Base-by-base conservation (phyloP, 1,140 invertebrate species). In the Drosophila subpulchrella region DNA sequence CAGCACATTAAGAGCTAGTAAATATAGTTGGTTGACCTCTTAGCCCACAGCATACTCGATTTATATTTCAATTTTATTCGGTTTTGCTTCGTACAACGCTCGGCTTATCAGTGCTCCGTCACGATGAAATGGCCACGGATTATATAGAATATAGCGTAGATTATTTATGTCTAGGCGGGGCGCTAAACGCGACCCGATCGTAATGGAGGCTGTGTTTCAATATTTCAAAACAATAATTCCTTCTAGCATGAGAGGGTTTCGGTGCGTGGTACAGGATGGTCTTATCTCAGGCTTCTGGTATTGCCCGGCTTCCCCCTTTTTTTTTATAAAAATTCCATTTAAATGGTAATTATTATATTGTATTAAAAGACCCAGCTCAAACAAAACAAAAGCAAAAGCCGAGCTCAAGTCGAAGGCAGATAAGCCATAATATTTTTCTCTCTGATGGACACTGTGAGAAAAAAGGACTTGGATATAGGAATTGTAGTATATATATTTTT, bases 311-410 rank as follows among this genome's bases (percentile, higher is more conserved):
- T 32, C 32, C 53, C 66, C 24, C 27, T 55, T 38, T 32, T 36
- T 53, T 13, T 11, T 38, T 30, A 32, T 41, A 39, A 48, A 7
- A 71, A 81, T 76, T 72, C 72, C 36, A 39, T 75, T 78, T 79
- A 75, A 84, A 62, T 75, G 60, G 30, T 5, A 81, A 57, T 70
- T 81, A 67, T 71, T 71, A 81, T 70, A 68, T 65, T 67, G 75
- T 74, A 70, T 70, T 85, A 67, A 85, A 84, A 81, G 38, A 32
- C 15, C 56, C 56, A 80, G 75, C 75, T 84, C 34, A 59, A 65
- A 63, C 67, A 68, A 81, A 78, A 57, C 48, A 68, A 68, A 53
- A 63, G 41, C 60, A 60, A 78, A 32, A 62, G 38, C 46, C 66
- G 44, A 62, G 47, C 15, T n/a, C 15, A 41, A 44, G 50, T 13